These are phyloP conservation scores for Oryzias celebensis DNA, from an alignment of 2,113 vertebrate genomes.

Conservation along the genomic window DNA sequence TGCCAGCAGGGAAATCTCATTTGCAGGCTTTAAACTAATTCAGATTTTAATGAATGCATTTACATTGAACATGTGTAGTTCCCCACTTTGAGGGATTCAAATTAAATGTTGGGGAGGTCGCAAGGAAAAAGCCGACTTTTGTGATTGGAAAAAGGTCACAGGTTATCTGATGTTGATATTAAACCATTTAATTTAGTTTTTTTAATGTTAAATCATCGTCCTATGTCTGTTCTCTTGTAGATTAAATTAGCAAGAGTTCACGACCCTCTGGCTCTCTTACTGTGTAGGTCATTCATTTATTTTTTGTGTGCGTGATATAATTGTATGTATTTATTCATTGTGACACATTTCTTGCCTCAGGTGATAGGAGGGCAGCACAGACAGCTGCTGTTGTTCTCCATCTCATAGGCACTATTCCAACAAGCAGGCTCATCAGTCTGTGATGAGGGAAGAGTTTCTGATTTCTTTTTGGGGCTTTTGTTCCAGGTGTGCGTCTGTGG, in stretches of 20 bases:
- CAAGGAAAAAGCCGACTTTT: not conserved
- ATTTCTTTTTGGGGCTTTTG: no score
- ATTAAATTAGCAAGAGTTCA: not conserved
- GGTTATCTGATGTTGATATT: not conserved
- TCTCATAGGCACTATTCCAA: no score
- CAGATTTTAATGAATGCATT: slow-evolving; percentile 16
- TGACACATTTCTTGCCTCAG: no score
- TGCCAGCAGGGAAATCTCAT: slow-evolving; percentile 12
- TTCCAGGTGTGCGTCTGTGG: no score
- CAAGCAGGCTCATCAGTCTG: no score
- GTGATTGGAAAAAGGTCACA: not conserved
- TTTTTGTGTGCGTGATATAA: no score
- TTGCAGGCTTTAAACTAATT: slow-evolving; percentile 16
- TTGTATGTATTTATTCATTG: no score
- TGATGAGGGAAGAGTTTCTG: no score
- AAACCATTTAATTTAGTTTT: not conserved
- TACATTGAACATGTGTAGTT: slow-evolving; percentile 3
- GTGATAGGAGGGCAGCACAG: no score
- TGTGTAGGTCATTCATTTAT: no score
- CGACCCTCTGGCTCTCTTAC: no score
- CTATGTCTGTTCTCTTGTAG: not conserved
- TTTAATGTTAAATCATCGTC: not conserved
- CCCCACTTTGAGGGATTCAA: not conserved
- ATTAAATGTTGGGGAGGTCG: not conserved
- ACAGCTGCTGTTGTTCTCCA: no score